These are phyloP conservation scores for Syrista parreyssii DNA, from an alignment of 2,888 invertebrate species.

Conservation along the genomic window DNA sequence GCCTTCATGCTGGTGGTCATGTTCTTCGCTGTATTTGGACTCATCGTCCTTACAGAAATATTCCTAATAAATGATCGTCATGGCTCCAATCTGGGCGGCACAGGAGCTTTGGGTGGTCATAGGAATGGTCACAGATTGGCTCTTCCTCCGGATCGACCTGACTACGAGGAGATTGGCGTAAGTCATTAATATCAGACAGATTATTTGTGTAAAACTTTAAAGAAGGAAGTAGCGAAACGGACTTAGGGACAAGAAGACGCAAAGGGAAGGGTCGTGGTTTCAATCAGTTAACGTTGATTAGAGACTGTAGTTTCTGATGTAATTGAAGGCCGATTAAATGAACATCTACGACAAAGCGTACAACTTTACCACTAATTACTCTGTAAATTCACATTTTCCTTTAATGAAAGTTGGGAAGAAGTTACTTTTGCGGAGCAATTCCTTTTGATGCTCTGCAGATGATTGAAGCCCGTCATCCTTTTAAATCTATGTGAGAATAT, in stretches of 20 bases:
- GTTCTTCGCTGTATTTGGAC: slow-evolving; percentile 89
- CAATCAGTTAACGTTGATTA: background rate
- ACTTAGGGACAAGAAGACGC: background rate
- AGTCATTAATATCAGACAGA: slow-evolving; percentile 27
- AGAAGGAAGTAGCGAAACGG: background rate
- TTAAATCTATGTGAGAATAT: background rate
- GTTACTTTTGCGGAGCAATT: background rate
- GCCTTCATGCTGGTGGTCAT: slow-evolving; percentile 91
- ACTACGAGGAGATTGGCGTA: slow-evolving; percentile 76
- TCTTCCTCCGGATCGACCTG: slow-evolving; percentile 68
- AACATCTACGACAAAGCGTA: background rate
- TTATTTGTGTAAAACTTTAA: background rate
- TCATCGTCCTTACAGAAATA: slow-evolving; percentile 89
- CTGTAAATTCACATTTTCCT: background rate
- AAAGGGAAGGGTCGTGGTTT: background rate
- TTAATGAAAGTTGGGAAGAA: background rate
- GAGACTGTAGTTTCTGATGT: background rate
- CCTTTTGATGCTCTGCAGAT: background rate
- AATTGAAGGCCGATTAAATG: background rate
- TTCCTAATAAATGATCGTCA: slow-evolving; percentile 74
- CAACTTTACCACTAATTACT: background rate
- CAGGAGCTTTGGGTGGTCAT: slow-evolving; percentile 69
- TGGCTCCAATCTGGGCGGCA: slow-evolving; percentile 69
- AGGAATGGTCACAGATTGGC: slow-evolving; percentile 67
- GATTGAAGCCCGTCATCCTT: background rate